Percentiles rank a stretch among this genome's conserved stretches.
Evolutionary conservation across 2,888 invertebrate species (phyloP).

Genomic region (Pseudeuparius sepicola): DNA sequence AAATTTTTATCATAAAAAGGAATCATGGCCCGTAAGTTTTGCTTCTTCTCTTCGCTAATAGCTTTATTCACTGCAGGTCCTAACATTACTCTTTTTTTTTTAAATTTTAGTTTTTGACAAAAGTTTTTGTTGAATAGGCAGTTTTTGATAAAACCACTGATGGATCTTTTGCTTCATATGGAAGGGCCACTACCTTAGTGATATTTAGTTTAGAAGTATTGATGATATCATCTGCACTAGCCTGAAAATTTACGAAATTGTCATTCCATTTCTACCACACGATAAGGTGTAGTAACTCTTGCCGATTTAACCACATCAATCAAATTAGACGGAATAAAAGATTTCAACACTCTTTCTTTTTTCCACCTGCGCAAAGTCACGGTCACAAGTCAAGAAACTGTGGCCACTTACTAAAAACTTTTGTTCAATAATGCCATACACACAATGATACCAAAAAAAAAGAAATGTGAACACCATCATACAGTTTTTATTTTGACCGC

Average conservation of each 20-base stretch:
- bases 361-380: constrained; percentile 11
- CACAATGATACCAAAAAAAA: constrained; percentile 8
- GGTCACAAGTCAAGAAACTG: constrained; percentile 12
- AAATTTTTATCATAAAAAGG: constrained; percentile 10
- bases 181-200: constrained; percentile 5
- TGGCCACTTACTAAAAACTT: constrained; percentile 10
- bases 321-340: constrained; percentile 11
- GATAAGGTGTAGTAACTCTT: constrained; percentile 7
- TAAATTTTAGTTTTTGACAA: constrained; percentile 8
- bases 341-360: constrained; percentile 13
- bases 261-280: constrained; percentile 5
- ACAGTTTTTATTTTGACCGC: constrained; percentile 13
- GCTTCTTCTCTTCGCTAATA: neutral
- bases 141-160: constrained; percentile 8
- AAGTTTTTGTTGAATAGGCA: constrained; percentile 7
- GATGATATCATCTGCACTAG: constrained; percentile 11
- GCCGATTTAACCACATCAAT: constrained; percentile 13
- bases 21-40: constrained; percentile 10
- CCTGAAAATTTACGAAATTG: constrained; percentile 11
- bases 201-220: constrained; percentile 7
- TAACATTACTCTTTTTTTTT: constrained; percentile 7
- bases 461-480: constrained; percentile 5
- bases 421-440: constrained; percentile 6
- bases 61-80: neutral
- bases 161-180: constrained; percentile 7